A percentile compares a stretch with the other conserved stretches of the same genome.
Evolutionary conservation across 2,888 invertebrate species (phyloP).

Genomic region (Mythimna albipuncta): DNA sequence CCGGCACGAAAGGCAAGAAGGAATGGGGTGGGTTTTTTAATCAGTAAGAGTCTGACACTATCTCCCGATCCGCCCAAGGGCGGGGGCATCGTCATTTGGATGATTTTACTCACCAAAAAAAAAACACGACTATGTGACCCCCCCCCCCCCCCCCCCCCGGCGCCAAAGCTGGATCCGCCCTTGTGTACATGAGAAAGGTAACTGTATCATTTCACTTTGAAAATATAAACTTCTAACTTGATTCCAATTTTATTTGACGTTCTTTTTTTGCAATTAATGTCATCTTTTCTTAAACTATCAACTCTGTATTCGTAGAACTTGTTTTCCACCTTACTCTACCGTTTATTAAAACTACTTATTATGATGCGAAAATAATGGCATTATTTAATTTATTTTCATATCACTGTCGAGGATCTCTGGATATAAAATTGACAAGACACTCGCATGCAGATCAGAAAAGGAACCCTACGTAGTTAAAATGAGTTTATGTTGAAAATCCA

Average conservation of each 20-base stretch:
- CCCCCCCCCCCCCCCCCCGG: no score
- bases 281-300: not conserved
- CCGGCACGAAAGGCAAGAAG: no score
- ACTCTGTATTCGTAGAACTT: not conserved
- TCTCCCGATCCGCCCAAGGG: no score
- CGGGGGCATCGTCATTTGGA: no score
- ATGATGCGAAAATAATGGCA: not conserved
- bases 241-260: not conserved
- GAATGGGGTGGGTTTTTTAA: no score
- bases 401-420: constrained; percentile 13
- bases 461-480: not conserved
- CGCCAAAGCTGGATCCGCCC: no score
- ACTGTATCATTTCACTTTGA: not conserved
- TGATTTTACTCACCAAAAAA: no score
- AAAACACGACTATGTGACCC: no score
- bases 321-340: not conserved
- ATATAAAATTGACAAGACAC: not conserved
- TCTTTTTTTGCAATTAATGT: not conserved
- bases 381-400: constrained; percentile 16
- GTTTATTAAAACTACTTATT: not conserved
- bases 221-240: not conserved
- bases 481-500: not conserved
- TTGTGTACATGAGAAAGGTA: no score
- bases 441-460: constrained; percentile 13
- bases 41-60: no score